Evolutionary conservation across 2,888 invertebrate genomes (phyloP), one percentile per base, ranked within the genome.

Genomic region (Uloborus plumipes): DNA sequence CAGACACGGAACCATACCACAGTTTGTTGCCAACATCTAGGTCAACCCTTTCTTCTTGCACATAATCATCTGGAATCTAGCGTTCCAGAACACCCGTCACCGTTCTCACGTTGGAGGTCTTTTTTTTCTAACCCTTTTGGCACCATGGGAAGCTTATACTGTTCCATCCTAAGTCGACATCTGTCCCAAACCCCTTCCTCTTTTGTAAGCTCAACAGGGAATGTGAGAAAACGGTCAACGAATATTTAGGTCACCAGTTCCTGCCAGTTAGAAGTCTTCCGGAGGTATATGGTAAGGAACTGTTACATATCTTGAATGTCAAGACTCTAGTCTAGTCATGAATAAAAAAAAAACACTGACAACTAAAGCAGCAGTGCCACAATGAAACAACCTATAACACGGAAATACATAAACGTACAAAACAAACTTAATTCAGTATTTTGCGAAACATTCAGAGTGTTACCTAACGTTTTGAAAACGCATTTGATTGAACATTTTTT

Each of bases 221-320:
- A 81, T 74, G 74, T 65, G 74, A 81, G 74, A 75, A 39, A 64
- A 81, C 80, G 80, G 80, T 70, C 70, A 81, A 61, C 51, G 26
- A 26, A 64, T 65, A 81, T 80, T 74, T 81, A 73, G 80, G 80
- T 81, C 80, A 75, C 74, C 69, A 62, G 74, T 70, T 74, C 67
- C 65, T 66, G 69, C 14, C 16, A 2, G n/a, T 49, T 64, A 39
- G 9, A 64, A 64, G 18, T 64, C 64, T 39, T 39, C 64, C 64
- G 64, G 64, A 64, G 39, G 9, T 39, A 39, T 39, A 11, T 39
- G 39, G 9, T 39, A 7, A 7, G 11, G 9, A 39, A 39, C 9
- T 39, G 7, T 39, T 39, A 39, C 39, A 39, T 39, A 39, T 39
- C 39, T 39, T 39, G 39, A 11, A 39, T 39, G 9, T 39, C 39